Evolutionary conservation across 2,113 vertebrate species (phyloP), one percentile per base, ranked within the genome.

Genomic region (Clupea harengus): DNA sequence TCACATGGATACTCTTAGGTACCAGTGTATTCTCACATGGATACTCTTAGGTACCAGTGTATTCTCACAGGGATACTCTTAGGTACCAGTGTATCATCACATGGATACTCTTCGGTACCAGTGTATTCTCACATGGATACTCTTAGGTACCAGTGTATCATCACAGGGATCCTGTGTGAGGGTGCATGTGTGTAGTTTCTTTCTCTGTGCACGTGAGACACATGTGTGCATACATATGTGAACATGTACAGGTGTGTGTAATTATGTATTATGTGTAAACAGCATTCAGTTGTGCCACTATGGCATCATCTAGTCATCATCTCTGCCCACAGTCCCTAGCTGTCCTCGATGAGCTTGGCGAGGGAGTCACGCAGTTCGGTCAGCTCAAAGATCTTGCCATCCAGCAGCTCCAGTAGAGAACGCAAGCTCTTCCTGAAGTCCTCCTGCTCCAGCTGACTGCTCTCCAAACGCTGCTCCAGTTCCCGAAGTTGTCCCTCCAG

Each of bases 331-430:
- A 83, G 83, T 28, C 67, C 89, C 89, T 95, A 94, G 89, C 93
- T 94, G 92, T 60, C 78, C 91, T 99, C 96, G 87, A 97, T 94
- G 89, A 99, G 93, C 91, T 97, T 98, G 94, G 96, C 95, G 93
- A 99, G 94, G 87, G 95, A 96, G 95, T 99, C 98, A 87, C 97
- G 94, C 88, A 99, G 96, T 93, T 98, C 97, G 75, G 96, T 97
- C 93, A 99, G 95, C 95, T 99, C 97, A 89, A 98, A 97, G 95
- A 99, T 98, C 95, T 99, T 99, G 83, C 95, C 93, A 93, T 99
- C 97, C 93, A 99, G 96, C 92, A 99, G 97, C 95, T 98, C 95
- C 92, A 99, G 97, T 93, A 99, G 96, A 47, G 97, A 97, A 94
- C 97, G 96, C 92, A 99, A 96, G 91, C 96, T 98, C 93, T 95